Base-by-base conservation (phyloP, 2,797 vertebrate genomes). In the Decapterus maruadsi region DNA sequence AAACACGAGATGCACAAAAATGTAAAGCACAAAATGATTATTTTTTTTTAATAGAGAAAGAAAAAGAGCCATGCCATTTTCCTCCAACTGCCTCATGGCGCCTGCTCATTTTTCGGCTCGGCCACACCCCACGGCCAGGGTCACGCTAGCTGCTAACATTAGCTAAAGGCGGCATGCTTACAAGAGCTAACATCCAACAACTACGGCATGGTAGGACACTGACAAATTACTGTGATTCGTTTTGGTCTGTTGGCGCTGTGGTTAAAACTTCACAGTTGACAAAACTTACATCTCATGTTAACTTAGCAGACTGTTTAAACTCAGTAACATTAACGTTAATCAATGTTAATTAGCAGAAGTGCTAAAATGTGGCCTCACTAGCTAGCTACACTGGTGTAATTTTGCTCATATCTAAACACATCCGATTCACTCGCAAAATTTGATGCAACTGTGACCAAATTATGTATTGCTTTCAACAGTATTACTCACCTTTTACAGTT, bases 161-260 rank as follows among this genome's bases (percentile, higher is more conserved):
- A 38, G 42, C 54, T 31, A 6, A 38, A 0, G 6, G 1, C 16
- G 12, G 1, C 38, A 36, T 5, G 66, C 36, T 26, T 46, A 22
- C 26, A 36, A 36, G 9, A 4, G n/a, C 22, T 48, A 58, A 13
- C 9, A 11, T 8, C 20, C 31, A 42, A 7, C 45, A 20, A 50
- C 31, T 20, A 3, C 20, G 0, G 1, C 14, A 40, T 1, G 6
- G 11, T 5, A 16, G 0, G 1, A 7, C 6, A 0, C 3, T 1
- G 8, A 14, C 7, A 2, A 40, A 17, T n/a, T 22, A 4, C 4
- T 26, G 31, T n/a, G 5, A 2, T 22, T 20, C 5, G 11, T 22
- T 22, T 6, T 13, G 0, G 51, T 26, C 3, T 3, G 4, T 20
- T 12, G 12, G 1, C 4, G 13, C 4, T 5, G 60, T 2, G 11